Evolutionary conservation across 2,888 invertebrate species (phyloP), one percentile per base, ranked within the genome.

Genomic region (Drosophila neotestacea): DNA sequence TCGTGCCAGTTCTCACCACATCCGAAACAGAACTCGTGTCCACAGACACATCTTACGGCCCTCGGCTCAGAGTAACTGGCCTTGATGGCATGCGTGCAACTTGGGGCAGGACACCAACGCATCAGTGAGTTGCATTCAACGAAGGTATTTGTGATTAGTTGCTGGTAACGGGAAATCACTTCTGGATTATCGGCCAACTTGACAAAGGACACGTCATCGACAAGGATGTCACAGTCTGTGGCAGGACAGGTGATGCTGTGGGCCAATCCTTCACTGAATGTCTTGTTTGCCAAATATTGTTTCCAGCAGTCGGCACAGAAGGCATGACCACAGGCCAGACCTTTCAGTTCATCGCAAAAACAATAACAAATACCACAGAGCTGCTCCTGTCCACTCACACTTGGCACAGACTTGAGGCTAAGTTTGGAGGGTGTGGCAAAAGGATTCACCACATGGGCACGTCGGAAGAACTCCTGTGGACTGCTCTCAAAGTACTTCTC

Each of bases 1-100:
- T 99, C 99, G 93, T 99, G 99, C 98, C 98, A 98, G 93, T 97
- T 97, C 93, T 98, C 98, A 9, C 98, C 98, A 93, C 99, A 99
- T 46, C 96, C 95, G 94, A 98, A 99, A 93, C 99, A 99, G 94
- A 99, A 99, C 48, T 95, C 96, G 93, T 98, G 97, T 28, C 95
- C 95, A 93, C 99, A 99, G 91, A 95, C 95, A 92, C 99, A 99
- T 28, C 96, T 96, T 38, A 99, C 99, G 4, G 97, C 96, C 91
- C 96, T 96, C 54, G 96, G 94, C 92, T 99, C 99, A 51, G 96
- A 96, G 93, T 97, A 97, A 91, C 95, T 95, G 77, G 97, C 97
- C 93, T 97, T 97, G 86, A 98, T 95, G 32, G 98, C 99, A 93
- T 98, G 97, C 87, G 96, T 98, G 93, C 99, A 99, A 93, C 99